Evolutionary conservation across 2,888 invertebrate species (phyloP), one percentile per base, ranked within the genome.

Genomic region (Acheta domesticus): DNA sequence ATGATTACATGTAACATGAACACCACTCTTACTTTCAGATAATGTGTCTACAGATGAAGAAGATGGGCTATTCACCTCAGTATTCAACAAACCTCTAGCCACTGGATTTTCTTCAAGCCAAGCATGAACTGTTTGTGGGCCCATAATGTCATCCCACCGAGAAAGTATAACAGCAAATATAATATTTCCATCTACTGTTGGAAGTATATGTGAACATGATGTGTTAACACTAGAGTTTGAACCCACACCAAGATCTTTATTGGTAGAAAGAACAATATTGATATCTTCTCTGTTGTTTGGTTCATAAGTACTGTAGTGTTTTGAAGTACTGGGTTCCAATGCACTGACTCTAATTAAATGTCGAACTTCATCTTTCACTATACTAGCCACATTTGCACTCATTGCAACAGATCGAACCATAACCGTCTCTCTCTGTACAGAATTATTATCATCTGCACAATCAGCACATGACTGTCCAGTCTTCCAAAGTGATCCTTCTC

Each of bases 61-160:
- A 49, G 77, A 48, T 48, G 48, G 12, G 12, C 78, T 73, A 23
- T 19, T 14, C 21, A 36, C 49, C 74, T 74, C 73, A 36, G 3
- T n/a, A 62, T 23, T 16, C 62, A 48, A 73, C 36, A 78, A 21
- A 77, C 74, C 74, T 74, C 62, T 20, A 48, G 76, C 23, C 12
- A 50, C 74, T n/a, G 79, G 16, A 49, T 79, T 74, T 77, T 80
- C 79, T 50, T 80, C 74, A 8, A 83, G 75, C 83, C 83, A 83
- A 12, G 81, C 81, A 80, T 82, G 81, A 48, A 83, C 79, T 36
- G 83, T 83, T 74, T 83, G 82, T 19, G 83, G 83, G 14, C 83
- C 83, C 80, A 83, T 82, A 20, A 83, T 82, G 77, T 83, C 83
- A 80, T 83, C 83, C 83, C 83, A 83, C 75, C 81, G 81, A 8